Evolutionary conservation across 1,140 invertebrate species (phyloP).

Genomic region (Lordiphosa clarofinis): DNA sequence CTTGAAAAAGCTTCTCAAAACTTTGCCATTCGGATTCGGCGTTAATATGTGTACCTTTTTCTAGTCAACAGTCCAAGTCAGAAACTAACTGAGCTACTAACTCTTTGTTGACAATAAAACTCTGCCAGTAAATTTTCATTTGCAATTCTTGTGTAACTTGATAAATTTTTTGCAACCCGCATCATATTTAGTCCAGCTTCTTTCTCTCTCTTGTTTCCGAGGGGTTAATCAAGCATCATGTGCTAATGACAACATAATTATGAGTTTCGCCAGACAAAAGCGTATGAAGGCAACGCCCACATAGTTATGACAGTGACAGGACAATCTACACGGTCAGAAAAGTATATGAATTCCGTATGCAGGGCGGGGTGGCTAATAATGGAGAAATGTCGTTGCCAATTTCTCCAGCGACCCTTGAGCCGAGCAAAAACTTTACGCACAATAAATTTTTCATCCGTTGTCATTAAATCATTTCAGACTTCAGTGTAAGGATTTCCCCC

Average conservation of each 20-base stretch:
- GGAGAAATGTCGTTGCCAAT: conserved; percentile 56
- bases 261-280: conserved; percentile 44
- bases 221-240: conserved; percentile 41
- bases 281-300: conserved; percentile 51
- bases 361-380: conserved; percentile 47
- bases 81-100: no score
- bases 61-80: no score
- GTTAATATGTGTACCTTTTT: no score
- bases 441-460: conserved; percentile 72
- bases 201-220: conserved; percentile 3
- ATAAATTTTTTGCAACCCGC: conserved; percentile 24
- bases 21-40: no score
- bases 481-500: neutral
- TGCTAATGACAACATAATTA: conserved; percentile 73
- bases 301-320: conserved; percentile 71
- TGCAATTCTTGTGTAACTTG: conserved; percentile 24
- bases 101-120: neutral
- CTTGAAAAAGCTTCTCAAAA: no score
- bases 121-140: conserved; percentile 3
- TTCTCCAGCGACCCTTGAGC: conserved; percentile 45
- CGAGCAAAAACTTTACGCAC: conserved; percentile 53
- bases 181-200: conserved; percentile 8
- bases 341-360: conserved; percentile 8
- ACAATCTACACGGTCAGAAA: conserved; percentile 18
- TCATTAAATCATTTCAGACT: conserved; percentile 60